phyloP scores from a whole-genome alignment of 2,113 vertebrate species.

The Melospiza melodia region DNA sequence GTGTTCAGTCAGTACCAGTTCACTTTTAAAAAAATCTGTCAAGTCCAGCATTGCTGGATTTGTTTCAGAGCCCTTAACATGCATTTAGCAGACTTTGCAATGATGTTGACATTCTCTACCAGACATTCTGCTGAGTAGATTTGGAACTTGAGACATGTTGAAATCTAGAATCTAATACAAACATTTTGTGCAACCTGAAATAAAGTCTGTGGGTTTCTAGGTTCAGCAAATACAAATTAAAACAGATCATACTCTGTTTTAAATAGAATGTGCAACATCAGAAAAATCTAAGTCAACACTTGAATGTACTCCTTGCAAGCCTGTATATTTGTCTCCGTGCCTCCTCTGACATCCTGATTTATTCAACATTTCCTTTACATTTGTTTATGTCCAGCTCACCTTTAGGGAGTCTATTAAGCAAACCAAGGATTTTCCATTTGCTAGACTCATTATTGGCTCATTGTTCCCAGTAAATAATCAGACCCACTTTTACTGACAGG shows the following conservation, averaged over 20 bases:
- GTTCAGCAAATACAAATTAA: not conserved
- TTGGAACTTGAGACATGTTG: not conserved
- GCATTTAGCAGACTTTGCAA: not conserved
- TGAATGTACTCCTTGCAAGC: not conserved
- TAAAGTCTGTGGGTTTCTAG: not conserved
- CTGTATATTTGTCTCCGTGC: not conserved
- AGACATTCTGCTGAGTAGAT: not conserved
- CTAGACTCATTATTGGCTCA: not conserved
- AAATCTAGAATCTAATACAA: not conserved
- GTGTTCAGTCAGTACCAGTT: not conserved
- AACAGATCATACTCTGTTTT: not conserved
- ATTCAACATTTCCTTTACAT: not conserved
- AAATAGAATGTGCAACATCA: not conserved
- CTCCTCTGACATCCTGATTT: not conserved
- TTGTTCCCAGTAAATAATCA: not conserved
- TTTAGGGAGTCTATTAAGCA: not conserved
- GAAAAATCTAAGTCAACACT: not conserved
- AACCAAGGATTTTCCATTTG: not conserved
- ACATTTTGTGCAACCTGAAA: not conserved
- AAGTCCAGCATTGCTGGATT: not conserved
- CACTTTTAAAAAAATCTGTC: not conserved
- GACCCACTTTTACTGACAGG: not conserved
- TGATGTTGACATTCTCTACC: not conserved
- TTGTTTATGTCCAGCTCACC: not conserved
- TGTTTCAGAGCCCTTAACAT: not conserved